Percentiles rank a stretch among this genome's conserved stretches.
phyloP scores from a whole-genome alignment of 1,140 invertebrate species.

The Watersipora subatra region DNA sequence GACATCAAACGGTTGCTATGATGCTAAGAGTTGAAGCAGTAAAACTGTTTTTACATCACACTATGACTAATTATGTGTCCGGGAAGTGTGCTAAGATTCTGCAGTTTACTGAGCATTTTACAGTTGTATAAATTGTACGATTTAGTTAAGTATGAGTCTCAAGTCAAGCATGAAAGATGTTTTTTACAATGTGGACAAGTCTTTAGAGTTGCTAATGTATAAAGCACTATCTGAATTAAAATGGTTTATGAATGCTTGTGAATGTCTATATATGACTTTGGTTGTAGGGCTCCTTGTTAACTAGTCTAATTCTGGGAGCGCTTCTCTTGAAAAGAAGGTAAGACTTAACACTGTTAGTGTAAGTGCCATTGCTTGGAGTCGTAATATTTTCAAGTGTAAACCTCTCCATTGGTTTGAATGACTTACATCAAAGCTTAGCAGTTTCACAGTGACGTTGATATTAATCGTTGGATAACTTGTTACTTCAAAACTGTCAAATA shows the following conservation, averaged over 20 bases:
- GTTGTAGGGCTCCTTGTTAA: slow-evolving; percentile 77
- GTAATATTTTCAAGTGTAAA: not conserved
- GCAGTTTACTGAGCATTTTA: not conserved
- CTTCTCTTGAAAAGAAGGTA: slow-evolving; percentile 65
- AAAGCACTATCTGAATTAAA: too few relatives aligned
- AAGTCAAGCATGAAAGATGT: not conserved
- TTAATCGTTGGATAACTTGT: not conserved
- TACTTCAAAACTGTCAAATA: not conserved
- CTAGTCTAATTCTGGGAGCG: slow-evolving; percentile 89
- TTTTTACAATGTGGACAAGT: too few relatives aligned
- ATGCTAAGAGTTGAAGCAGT: too few relatives aligned
- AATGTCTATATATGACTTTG: slow-evolving; percentile 18
- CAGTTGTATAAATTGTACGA: not conserved
- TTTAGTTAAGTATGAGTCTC: not conserved
- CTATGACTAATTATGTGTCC: too few relatives aligned
- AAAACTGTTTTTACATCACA: too few relatives aligned
- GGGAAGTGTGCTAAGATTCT: too few relatives aligned
- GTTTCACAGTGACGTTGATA: not conserved
- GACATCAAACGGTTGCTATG: too few relatives aligned
- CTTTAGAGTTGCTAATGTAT: too few relatives aligned
- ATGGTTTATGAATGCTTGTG: too few relatives aligned
- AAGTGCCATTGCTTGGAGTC: not conserved
- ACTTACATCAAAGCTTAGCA: not conserved
- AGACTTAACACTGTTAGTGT: slow-evolving; percentile 8
- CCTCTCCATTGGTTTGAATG: not conserved